phyloP scores from a whole-genome alignment of 1,140 invertebrate genomes.

The Ceratoteleas bidentatus region DNA sequence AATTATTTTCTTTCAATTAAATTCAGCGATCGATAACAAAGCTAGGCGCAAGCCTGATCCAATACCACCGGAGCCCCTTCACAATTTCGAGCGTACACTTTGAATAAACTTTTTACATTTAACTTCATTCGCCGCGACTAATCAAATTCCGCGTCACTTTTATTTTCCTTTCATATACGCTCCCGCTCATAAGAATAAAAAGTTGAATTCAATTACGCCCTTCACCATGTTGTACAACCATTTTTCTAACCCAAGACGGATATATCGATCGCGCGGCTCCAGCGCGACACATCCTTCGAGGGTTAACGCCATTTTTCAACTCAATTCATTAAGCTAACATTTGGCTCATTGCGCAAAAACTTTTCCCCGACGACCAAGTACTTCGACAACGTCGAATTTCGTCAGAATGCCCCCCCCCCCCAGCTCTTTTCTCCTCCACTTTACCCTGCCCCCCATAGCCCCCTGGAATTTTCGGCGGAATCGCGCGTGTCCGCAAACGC shows the following conservation, averaged over 20 bases:
- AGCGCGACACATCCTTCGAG: conserved; percentile 45
- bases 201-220: conserved; percentile 55
- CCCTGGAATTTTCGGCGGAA: conserved; percentile 25
- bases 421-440: too few relatives aligned
- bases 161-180: conserved; percentile 51
- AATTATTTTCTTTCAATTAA: conserved; percentile 67
- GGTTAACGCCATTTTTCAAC: conserved; percentile 51
- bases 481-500: too few relatives aligned
- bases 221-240: conserved; percentile 57
- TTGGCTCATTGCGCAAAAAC: conserved; percentile 37
- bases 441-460: too few relatives aligned
- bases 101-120: conserved; percentile 61
- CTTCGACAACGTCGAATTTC: conserved; percentile 36
- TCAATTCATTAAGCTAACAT: conserved; percentile 54
- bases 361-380: conserved; percentile 31
- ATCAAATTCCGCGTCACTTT: conserved; percentile 51
- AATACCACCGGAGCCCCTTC: conserved; percentile 54
- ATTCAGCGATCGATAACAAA: conserved; percentile 61
- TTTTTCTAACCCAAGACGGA: conserved; percentile 59
- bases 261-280: conserved; percentile 44
- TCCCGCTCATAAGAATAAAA: conserved; percentile 52
- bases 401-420: too few relatives aligned
- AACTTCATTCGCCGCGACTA: conserved; percentile 49
- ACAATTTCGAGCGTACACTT: conserved; percentile 49
- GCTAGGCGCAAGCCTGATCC: conserved; percentile 48